Evolutionary conservation across 2,797 vertebrate species (phyloP).

Genomic region (Fratercula arctica): DNA sequence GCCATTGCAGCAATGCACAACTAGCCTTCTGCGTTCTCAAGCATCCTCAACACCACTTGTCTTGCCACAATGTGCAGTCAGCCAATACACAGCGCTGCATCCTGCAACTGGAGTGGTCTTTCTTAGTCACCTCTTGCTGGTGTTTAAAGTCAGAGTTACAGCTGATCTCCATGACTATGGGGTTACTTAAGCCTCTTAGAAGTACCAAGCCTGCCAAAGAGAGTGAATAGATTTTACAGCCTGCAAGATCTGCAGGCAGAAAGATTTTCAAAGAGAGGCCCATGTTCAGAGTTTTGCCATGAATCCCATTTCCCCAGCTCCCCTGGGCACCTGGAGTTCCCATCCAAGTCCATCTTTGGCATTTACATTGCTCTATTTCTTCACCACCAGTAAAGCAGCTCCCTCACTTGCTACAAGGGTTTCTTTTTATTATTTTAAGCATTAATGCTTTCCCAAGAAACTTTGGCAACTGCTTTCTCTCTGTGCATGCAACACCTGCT

Average conservation of each 20-base stretch:
- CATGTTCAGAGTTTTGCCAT: background rate
- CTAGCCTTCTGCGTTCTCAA: background rate
- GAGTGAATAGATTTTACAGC: background rate
- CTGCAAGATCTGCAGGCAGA: background rate
- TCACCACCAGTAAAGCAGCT: background rate
- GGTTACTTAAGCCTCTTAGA: background rate
- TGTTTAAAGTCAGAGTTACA: background rate
- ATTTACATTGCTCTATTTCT: background rate
- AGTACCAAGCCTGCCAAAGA: background rate
- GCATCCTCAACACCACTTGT: background rate
- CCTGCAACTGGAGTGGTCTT: background rate
- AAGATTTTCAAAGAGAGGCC: background rate
- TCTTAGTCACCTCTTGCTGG: background rate
- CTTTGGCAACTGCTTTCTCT: background rate
- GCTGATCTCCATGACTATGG: background rate
- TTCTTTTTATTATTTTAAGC: background rate
- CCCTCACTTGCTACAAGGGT: background rate
- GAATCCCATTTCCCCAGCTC: background rate
- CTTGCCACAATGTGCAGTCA: rapidly evolving
- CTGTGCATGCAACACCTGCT: background rate
- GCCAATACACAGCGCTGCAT: background rate
- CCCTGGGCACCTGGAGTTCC: background rate
- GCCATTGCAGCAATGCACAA: background rate
- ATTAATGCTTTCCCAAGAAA: background rate
- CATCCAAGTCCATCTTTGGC: background rate